Conservation (phyloP, 1,140 invertebrate species). For the Zaprionus africanus region DNA sequence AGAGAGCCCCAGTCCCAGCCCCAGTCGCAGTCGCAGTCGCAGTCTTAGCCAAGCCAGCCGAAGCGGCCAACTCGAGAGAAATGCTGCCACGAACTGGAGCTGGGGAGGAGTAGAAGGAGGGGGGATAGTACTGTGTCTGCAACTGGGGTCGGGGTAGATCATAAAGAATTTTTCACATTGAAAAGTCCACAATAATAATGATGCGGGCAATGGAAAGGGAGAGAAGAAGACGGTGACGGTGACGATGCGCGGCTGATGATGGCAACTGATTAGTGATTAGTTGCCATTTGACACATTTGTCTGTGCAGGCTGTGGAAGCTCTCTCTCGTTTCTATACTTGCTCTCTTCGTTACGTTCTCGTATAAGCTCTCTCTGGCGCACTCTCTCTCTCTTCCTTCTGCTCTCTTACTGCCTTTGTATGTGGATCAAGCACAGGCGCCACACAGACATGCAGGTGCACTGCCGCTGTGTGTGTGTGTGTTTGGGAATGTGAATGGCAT, state of each 20-base stretch:
- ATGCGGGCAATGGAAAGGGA: neutral
- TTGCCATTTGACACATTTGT: conserved; percentile 66
- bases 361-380: neutral
- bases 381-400: neutral
- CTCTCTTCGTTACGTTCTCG: neutral
- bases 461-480: conserved; percentile 20
- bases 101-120: neutral
- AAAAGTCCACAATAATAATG: conserved; percentile 34
- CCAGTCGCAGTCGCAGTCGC: neutral
- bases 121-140: neutral
- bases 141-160: conserved; percentile 16
- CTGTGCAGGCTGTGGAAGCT: neutral
- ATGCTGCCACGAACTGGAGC: neutral
- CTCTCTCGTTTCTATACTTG: neutral
- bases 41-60: conserved; percentile 4
- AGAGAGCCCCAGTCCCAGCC: conserved; percentile 8
- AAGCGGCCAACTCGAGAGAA: conserved; percentile 21
- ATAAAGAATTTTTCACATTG: conserved; percentile 53
- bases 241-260: conserved; percentile 34
- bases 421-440: conserved; percentile 30
- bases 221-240: neutral
- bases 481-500: conserved; percentile 62
- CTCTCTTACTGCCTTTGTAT: neutral
- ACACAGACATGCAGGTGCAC: conserved; percentile 4
- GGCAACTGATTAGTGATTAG: conserved; percentile 75